Percentiles rank a stretch among this genome's conserved stretches.
Conservation (phyloP, 2,797 vertebrate genomes). For the Dallia pectoralis region DNA sequence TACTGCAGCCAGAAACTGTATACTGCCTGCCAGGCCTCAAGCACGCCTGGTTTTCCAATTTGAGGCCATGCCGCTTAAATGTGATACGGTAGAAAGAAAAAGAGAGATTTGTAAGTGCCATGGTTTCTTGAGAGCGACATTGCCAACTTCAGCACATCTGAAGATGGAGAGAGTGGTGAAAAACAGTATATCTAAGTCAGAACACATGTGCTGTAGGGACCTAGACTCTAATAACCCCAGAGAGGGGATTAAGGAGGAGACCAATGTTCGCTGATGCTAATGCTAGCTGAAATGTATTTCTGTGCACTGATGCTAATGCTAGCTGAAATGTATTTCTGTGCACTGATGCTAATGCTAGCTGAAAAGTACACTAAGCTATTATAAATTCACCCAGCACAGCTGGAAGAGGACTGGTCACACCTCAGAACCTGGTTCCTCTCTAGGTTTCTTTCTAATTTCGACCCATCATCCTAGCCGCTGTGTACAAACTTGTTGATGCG, state of each 20-base stretch:
- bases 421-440: no score
- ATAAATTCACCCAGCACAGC: no score
- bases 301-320: no score
- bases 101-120: slow-evolving; percentile 25
- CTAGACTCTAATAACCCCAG: slow-evolving; percentile 18
- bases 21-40: slow-evolving; percentile 18
- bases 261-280: no score
- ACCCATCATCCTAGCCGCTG: no score
- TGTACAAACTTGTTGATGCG: no score
- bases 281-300: not conserved
- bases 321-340: no score
- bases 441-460: no score
- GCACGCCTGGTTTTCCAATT: slow-evolving; percentile 32
- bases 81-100: slow-evolving; percentile 21
- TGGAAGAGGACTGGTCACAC: no score
- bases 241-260: slow-evolving; percentile 42
- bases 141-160: slow-evolving; percentile 39
- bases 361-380: no score
- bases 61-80: slow-evolving; percentile 32
- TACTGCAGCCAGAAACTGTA: not conserved
- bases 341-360: no score
- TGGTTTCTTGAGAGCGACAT: slow-evolving; percentile 27
- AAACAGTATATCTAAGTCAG: not conserved
- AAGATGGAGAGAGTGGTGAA: not conserved
- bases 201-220: slow-evolving; percentile 35